Evolutionary conservation across 2,888 invertebrate species (phyloP).

Genomic region (Carcina quercana): DNA sequence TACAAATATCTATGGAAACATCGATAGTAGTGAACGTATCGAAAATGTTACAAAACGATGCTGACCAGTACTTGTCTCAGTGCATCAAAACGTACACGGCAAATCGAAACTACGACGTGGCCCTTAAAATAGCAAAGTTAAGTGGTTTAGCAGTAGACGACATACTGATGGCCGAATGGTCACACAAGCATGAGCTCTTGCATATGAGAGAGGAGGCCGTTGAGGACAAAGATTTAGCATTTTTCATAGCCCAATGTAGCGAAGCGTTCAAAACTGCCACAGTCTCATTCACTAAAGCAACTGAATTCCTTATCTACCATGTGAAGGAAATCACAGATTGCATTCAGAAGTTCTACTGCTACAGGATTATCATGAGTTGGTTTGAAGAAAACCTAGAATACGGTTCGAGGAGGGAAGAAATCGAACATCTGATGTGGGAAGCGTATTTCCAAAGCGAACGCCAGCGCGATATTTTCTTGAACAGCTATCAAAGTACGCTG

Average conservation of each 20-base stretch:
- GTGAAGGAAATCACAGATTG: slow-evolving; percentile 60
- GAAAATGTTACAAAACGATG: slow-evolving; percentile 52
- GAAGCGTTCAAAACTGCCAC: slow-evolving; percentile 75
- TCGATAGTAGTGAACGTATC: slow-evolving; percentile 69
- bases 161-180: slow-evolving; percentile 73
- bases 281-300: slow-evolving; percentile 76
- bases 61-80: slow-evolving; percentile 60
- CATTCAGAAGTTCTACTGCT: slow-evolving; percentile 68
- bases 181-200: slow-evolving; percentile 57
- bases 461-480: slow-evolving; percentile 38
- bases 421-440: slow-evolving; percentile 66
- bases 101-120: slow-evolving; percentile 68
- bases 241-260: slow-evolving; percentile 77
- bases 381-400: slow-evolving; percentile 57
- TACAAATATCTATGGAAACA: slow-evolving; percentile 74
- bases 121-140: slow-evolving; percentile 73
- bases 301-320: slow-evolving; percentile 76
- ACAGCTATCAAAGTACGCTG: slow-evolving; percentile 46
- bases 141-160: slow-evolving; percentile 62
- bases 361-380: slow-evolving; percentile 64
- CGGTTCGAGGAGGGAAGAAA: slow-evolving; percentile 48
- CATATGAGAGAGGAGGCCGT: slow-evolving; percentile 35
- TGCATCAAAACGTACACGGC: slow-evolving; percentile 71
- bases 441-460: slow-evolving; percentile 48
- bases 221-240: slow-evolving; percentile 51